Base-by-base conservation (phyloP, 2,113 vertebrate species). In the Vicugna pacos region DNA sequence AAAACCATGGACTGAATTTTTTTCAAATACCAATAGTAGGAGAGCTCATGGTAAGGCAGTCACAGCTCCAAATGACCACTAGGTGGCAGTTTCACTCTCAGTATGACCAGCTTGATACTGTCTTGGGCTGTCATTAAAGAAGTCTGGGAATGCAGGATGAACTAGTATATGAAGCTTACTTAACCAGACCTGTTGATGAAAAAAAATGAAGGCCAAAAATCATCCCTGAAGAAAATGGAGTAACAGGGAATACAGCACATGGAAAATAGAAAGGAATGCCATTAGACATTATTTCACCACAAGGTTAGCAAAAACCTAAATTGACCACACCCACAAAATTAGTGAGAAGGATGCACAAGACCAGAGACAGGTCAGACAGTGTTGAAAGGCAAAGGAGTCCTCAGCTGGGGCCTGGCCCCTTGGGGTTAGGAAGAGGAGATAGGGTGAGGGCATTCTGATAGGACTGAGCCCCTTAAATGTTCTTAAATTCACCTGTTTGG, bases 61-160 rank as follows among this genome's bases (percentile, higher is more conserved):
- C 46, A 82, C 16, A 17, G 64, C 48, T 14, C 46, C 56, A 35
- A 35, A 5, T 35, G 77, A 67, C 76, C 97, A 92, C 88, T 72
- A 94, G 95, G 60, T 80, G 95, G 91, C 95, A 92, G 95, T 46
- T 54, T 92, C 64, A 50, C 52, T 62, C 22, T 42, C 93, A 26
- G 0, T 28, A 58, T 0, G 5, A 87, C 38, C 24, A 4, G 16
- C 16, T 4, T 13, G 32, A 10, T 19, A 5, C 0, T 0, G 35
- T 5, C 2, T 2, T n/a, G 35, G 3, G 0, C 28, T 7, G 9
- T 64, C 62, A 20, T 6, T 50, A 24, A 38, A 48, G 62, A 3
- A 24, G 13, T 73, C n/a, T 77, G 24, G 10, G 19, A 9, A 38
- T n/a, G 9, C 46, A 38, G n/a, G 14, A 6, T 17, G 11, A 42